Evolutionary conservation across 1,140 invertebrate species (phyloP).

Genomic region (Agrilus planipennis): DNA sequence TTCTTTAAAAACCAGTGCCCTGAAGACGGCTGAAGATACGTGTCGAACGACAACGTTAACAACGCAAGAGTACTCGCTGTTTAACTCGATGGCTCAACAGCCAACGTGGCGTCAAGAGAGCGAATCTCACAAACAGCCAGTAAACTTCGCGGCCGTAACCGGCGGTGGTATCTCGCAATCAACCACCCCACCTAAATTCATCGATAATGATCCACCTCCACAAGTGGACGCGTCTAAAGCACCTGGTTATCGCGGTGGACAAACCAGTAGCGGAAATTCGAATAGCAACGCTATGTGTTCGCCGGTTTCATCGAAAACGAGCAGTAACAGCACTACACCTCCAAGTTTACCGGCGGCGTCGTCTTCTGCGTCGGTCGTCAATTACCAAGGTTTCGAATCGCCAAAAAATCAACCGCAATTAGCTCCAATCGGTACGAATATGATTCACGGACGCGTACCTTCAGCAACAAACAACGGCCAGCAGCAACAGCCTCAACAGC

Average conservation of each 20-base stretch:
- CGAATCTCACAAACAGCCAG: slow-evolving; percentile 50
- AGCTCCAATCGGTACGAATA: slow-evolving; percentile 27
- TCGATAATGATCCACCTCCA: slow-evolving; percentile 45
- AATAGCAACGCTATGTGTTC: slow-evolving; percentile 50
- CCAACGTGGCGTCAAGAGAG: slow-evolving; percentile 54
- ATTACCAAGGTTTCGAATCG: slow-evolving; percentile 16
- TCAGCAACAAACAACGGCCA: slow-evolving; percentile 13
- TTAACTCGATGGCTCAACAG: slow-evolving; percentile 56
- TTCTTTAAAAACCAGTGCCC: slow-evolving; percentile 7
- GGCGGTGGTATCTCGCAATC: slow-evolving; percentile 42
- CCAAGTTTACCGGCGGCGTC: slow-evolving; percentile 28
- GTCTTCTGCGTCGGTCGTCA: slow-evolving; percentile 16
- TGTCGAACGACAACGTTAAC: slow-evolving; percentile 12
- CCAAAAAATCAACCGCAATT: slow-evolving; percentile 23
- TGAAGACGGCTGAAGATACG: slow-evolving; percentile 4
- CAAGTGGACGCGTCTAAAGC: slow-evolving; percentile 68
- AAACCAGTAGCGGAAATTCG: too few species aligned
- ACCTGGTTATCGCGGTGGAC: slow-evolving; percentile 65
- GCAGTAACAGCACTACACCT: slow-evolving; percentile 38
- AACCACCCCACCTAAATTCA: slow-evolving; percentile 36
- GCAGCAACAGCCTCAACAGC: too few species aligned
- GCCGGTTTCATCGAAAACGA: slow-evolving; percentile 53
- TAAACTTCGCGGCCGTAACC: slow-evolving; percentile 64
- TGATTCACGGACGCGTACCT: slow-evolving; percentile 16
- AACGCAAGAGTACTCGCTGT: slow-evolving; percentile 62